Percentiles rank a stretch among this genome's conserved stretches.
Conservation (phyloP, 2,888 invertebrate genomes). For the Synanthedon tipuliformis region DNA sequence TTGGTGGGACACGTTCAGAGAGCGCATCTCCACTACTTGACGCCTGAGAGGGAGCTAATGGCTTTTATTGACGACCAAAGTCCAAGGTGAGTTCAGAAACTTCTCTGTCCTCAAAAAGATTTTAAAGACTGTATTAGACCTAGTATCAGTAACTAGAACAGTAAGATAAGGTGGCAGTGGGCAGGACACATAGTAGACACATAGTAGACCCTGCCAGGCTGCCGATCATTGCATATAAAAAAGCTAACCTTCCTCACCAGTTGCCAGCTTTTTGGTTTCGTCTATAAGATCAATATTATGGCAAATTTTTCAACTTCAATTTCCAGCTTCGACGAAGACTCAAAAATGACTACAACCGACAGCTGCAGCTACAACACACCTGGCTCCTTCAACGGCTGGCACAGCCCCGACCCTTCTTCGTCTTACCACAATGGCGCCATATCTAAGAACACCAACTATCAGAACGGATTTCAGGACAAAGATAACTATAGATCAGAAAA, state of each 20-base stretch:
- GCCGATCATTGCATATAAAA: too few species aligned
- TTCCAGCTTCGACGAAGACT: constrained; percentile 65
- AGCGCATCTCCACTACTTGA: constrained; percentile 85
- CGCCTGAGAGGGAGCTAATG: constrained; percentile 82
- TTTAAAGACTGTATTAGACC: too few species aligned
- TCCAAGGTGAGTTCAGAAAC: constrained; percentile 45
- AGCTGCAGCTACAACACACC: constrained; percentile 68
- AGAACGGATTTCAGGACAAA: constrained; percentile 51
- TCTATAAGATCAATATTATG: too few species aligned
- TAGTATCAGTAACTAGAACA: background rate
- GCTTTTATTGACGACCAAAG: constrained; percentile 82
- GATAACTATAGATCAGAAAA: constrained; percentile 26
- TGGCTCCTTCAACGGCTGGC: constrained; percentile 71
- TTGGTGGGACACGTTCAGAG: constrained; percentile 84
- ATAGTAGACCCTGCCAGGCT: too few species aligned
- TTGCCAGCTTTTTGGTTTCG: background rate
- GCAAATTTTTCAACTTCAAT: background rate
- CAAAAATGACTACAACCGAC: constrained; percentile 72
- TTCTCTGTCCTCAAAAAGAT: too few species aligned
- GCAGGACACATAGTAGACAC: too few species aligned
- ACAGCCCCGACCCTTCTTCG: constrained; percentile 54
- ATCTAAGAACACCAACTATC: constrained; percentile 50
- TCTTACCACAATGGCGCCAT: constrained; percentile 59
- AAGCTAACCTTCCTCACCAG: too few species aligned
- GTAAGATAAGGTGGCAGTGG: background rate